Conservation (phyloP, 2,797 vertebrate species). For the Tragelaphus oryx region DNA sequence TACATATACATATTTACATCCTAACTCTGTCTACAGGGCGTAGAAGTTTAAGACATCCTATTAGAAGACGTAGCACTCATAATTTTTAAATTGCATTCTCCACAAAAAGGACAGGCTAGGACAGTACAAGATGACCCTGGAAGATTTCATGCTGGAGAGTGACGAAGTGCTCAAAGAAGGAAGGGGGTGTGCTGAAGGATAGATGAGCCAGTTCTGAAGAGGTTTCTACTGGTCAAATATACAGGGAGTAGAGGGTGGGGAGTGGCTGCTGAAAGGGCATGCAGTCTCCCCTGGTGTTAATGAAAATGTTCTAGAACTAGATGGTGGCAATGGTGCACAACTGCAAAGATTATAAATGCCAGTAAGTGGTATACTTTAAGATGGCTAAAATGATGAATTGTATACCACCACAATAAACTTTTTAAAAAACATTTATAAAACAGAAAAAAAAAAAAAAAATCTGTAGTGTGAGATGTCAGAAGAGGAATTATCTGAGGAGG, state of each 20-base stretch:
- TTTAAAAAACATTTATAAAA: neutral
- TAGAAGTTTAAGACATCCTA: neutral
- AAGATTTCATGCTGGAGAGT: neutral
- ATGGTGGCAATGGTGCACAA: neutral
- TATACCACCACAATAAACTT: neutral
- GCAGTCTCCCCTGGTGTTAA: neutral
- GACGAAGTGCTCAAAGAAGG: neutral
- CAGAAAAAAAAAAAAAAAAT: neutral
- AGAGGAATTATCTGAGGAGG: neutral
- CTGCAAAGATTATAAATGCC: neutral
- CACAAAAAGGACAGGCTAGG: neutral
- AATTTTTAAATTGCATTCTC: neutral
- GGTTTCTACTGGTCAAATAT: neutral
- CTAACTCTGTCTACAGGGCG: neutral
- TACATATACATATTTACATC: neutral
- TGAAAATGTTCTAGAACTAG: neutral
- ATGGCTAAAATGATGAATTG: neutral
- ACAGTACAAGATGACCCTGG: neutral
- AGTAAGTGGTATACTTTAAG: neutral
- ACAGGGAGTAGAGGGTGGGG: rapidly evolving
- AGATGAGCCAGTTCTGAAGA: neutral
- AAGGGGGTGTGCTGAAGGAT: neutral
- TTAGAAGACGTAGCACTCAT: neutral
- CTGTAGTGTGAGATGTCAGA: neutral
- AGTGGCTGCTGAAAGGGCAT: neutral